Evolutionary conservation across 2,797 vertebrate genomes (phyloP), one percentile per base, ranked within the genome.

Genomic region (Sitta carolinensis): DNA sequence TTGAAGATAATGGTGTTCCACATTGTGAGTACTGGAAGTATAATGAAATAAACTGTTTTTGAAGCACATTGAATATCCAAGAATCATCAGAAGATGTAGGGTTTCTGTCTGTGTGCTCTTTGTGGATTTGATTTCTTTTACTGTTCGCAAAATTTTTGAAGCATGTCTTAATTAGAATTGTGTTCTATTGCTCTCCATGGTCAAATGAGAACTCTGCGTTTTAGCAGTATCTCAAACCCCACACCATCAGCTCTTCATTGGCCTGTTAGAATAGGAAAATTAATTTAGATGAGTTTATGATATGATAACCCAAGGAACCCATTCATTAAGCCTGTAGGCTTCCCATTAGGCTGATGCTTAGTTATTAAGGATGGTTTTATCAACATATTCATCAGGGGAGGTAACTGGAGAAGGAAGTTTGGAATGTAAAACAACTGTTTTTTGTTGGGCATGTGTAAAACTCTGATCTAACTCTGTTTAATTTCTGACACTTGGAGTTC

Each of bases 101-200:
- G 1, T 1, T 2, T 27, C 18, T 16, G 9, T 62, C 47, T 47
- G 11, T 42, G 29, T 43, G 3, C 32, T 84, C 25, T 66, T 67
- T 0, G 0, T 58, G 29, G 21, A 11, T 50, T 83, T 75, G 5
- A 0, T 54, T 63, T 38, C 13, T 79, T 90, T 42, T n/a, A 70
- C 16, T 38, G 7, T 40, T 29, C 0, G 3, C 19, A 48, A 74
- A 62, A 22, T 1, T 83, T 78, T 50, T 47, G 20, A 8, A 22
- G 26, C 11, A 3, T 82, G 3, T 26, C 20, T 76, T 51, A 34
- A 0, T 3, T 75, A 17, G 15, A 79, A 48, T 19, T 68, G 26
- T 14, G 3, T 1, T 13, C 6, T 5, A 45, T 27, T 5, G 11
- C 5, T 69, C 15, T 43, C 7, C 0, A 1, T 14, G 27, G 16